Evolutionary conservation across 2,797 vertebrate species (phyloP).

Genomic region (Hapalemur alaotrensis): DNA sequence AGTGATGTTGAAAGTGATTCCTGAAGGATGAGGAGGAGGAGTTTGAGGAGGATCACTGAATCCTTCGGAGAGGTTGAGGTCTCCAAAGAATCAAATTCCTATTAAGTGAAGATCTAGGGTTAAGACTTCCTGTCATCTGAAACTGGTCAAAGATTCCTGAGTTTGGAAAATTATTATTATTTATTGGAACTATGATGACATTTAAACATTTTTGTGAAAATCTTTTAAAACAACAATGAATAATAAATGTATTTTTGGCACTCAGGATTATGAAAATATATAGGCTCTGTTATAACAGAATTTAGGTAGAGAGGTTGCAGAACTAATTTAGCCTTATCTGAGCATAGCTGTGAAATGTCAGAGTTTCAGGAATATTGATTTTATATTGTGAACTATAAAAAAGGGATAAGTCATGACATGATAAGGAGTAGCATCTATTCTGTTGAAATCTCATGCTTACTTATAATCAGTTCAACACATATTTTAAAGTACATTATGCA

Average conservation of each 20-base stretch:
- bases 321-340: constrained; percentile 74
- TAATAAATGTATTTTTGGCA: constrained; percentile 20
- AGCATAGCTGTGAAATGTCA: constrained; percentile 69
- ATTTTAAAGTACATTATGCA: constrained; percentile 79
- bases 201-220: constrained; percentile 47
- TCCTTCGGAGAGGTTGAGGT: neutral
- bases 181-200: neutral
- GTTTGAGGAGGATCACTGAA: neutral
- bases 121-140: constrained; percentile 9
- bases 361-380: constrained; percentile 65
- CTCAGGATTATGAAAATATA: constrained; percentile 40
- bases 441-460: constrained; percentile 63
- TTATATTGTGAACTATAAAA: constrained; percentile 59
- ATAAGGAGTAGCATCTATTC: constrained; percentile 9
- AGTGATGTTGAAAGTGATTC: neutral
- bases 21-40: neutral
- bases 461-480: constrained; percentile 70
- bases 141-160: neutral
- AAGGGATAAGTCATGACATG: constrained; percentile 52
- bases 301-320: constrained; percentile 58
- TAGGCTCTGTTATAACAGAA: constrained; percentile 23
- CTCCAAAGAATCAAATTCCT: neutral
- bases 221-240: neutral
- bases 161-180: constrained; percentile 17
- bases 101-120: neutral